A percentile compares a stretch with the other conserved stretches of the same genome.
phyloP scores from a whole-genome alignment of 2,888 invertebrate genomes.

The Caenorhabditis wallacei region DNA sequence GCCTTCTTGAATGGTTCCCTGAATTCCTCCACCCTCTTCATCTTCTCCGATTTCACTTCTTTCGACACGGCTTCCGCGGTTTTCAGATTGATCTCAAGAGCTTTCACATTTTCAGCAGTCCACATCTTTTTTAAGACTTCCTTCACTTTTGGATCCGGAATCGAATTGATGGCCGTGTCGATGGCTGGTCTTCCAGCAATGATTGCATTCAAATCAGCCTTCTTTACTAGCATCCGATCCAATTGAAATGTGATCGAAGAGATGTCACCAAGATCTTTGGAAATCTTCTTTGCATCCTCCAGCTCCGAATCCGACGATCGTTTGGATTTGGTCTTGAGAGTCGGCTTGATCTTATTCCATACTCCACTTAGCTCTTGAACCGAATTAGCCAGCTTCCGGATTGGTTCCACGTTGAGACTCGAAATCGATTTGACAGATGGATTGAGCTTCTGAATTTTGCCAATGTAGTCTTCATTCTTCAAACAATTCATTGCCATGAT shows the following conservation, averaged over 20 bases:
- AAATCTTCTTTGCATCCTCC: not conserved
- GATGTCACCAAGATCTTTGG: constrained; percentile 14
- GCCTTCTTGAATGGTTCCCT: not conserved
- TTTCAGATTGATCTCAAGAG: not conserved
- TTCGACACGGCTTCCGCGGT: not conserved
- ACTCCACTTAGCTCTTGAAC: not conserved
- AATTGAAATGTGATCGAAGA: not conserved
- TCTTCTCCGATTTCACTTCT: not conserved
- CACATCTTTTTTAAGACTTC: constrained; percentile 2
- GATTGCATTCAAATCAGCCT: not conserved
- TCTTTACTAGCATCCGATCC: not conserved
- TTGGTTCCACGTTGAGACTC: not conserved
- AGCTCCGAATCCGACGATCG: not conserved
- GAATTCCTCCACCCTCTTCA: not conserved
- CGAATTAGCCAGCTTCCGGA: not conserved
- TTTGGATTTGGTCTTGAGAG: not conserved
- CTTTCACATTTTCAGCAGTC: not conserved
- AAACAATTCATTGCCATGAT: not conserved
- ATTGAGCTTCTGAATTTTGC: not conserved
- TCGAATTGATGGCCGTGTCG: not conserved
- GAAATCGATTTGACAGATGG: not conserved
- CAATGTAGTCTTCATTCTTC: not conserved
- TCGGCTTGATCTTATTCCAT: constrained; percentile 6
- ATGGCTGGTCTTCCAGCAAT: not conserved
- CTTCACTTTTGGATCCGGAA: not conserved